A percentile compares a stretch with the other conserved stretches of the same genome.
These are phyloP conservation scores for Alectoris magna DNA, from an alignment of 2,797 vertebrate species.

Conservation along the genomic window DNA sequence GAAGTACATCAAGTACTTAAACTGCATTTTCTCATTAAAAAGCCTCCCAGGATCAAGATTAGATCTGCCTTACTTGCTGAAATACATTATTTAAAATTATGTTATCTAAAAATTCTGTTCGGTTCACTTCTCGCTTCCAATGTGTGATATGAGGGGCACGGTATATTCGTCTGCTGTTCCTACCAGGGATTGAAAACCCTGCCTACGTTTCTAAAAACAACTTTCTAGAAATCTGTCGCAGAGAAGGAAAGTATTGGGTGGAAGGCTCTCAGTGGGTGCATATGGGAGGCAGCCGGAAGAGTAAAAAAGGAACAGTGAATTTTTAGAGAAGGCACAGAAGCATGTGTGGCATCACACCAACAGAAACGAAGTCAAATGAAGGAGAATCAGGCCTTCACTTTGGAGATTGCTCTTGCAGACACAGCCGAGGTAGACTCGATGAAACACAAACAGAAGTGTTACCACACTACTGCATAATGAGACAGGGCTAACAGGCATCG, in stretches of 20 bases:
- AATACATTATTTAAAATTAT: conserved; percentile 33
- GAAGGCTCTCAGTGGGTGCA: conserved; percentile 1
- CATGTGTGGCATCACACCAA: neutral
- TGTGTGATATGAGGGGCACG: neutral
- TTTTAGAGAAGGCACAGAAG: neutral
- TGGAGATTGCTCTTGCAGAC: neutral
- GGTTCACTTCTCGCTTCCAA: conserved; percentile 6
- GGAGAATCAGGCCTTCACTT: neutral
- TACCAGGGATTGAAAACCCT: neutral
- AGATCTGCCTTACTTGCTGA: neutral
- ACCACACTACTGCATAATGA: neutral
- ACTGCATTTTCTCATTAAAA: conserved; percentile 6
- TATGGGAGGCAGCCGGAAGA: neutral
- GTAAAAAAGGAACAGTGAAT: neutral
- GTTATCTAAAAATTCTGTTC: neutral
- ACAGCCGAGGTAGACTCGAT: neutral
- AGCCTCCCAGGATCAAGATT: conserved; percentile 21
- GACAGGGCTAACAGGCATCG: neutral
- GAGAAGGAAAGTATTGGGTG: neutral
- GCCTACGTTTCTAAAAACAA: neutral
- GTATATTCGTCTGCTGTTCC: conserved; percentile 38
- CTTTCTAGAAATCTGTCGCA: neutral
- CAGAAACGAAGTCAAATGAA: neutral
- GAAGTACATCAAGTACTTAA: conserved; percentile 17
- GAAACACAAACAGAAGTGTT: neutral